Evolutionary conservation across 2,888 invertebrate species (phyloP), one percentile per base, ranked within the genome.

Genomic region (Caenorhabditis sp.): DNA sequence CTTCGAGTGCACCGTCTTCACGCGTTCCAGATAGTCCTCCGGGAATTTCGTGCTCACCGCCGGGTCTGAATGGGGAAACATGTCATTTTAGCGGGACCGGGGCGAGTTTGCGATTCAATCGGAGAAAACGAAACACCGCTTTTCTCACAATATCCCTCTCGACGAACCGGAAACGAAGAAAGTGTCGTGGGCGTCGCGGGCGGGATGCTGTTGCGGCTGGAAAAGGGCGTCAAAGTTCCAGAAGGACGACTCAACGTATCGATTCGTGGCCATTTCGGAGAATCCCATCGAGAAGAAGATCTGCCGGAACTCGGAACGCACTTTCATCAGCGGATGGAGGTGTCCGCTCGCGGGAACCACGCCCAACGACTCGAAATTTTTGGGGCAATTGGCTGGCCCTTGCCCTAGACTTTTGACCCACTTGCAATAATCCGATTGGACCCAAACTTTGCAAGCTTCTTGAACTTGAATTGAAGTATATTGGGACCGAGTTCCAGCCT

Each of bases 181-280:
- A 0, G 99, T 99, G 85, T 99, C 99, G 86, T 99, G 99, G 0
- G 96, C 95, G 90, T 99, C 99, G 78, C 99, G 92, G 0, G 99
- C 98, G 0, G 99, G 98, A 92, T 99, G 98, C 90, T 98, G 96
- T 89, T 99, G 99, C 0, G 99, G 99, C 89, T 96, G 96, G 91
- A 95, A 99, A 1, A 99, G 92, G 0, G 97, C 95, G 90, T 99
- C 99, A 87, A 99, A 99, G 91, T 99, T 99, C 99, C 99, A 99
- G 92, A 99, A 99, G 0, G 97, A 96, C 83, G 94, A 96, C 91
- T 99, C 99, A 11, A 99, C 93, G 89, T 93, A 99, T 89, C 94
- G 94, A 58, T 98, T 96, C 0, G 99, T 97, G 0, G 96, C 95
- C 99, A 99, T 99, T 91, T 98, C 98, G 0, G 93, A 92, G 90